These are phyloP conservation scores for Smittia sp. DNA, from an alignment of 2,888 invertebrate genomes.

Conservation along the genomic window DNA sequence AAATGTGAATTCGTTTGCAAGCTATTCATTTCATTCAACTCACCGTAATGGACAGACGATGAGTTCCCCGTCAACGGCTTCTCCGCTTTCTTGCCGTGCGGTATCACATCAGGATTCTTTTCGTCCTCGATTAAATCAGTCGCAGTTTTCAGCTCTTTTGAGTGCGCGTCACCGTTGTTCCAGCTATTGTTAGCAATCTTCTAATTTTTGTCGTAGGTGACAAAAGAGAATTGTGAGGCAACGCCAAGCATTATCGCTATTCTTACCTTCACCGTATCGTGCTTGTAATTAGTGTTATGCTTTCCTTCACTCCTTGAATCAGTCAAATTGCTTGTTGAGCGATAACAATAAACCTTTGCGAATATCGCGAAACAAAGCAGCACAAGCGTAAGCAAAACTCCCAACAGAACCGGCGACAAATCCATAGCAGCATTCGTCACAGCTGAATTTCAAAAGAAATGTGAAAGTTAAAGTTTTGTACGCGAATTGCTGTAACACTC, in stretches of 20 bases:
- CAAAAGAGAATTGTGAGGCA: too few relatives aligned
- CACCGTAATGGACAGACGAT: slow-evolving; percentile 32
- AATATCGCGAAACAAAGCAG: slow-evolving; percentile 42
- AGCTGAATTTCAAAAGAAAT: slow-evolving; percentile 30
- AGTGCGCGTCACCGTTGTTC: slow-evolving; percentile 55
- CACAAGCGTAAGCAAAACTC: slow-evolving; percentile 50
- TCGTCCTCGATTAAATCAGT: slow-evolving; percentile 48
- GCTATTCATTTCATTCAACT: too few relatives aligned
- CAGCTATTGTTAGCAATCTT: too few relatives aligned
- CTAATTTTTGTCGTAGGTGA: too few relatives aligned
- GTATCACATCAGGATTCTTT: slow-evolving; percentile 70
- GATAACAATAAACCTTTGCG: slow-evolving; percentile 42
- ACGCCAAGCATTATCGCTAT: too few relatives aligned
- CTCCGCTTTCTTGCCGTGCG: slow-evolving; percentile 58
- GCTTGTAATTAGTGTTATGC: slow-evolving; percentile 25
- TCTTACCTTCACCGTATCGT: slow-evolving; percentile 31
- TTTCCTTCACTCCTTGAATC: slow-evolving; percentile 20
- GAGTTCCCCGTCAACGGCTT: slow-evolving; percentile 7
- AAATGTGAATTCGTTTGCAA: too few relatives aligned
- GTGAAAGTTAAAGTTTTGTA: neutral
- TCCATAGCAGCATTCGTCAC: slow-evolving; percentile 35
- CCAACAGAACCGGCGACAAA: slow-evolving; percentile 52
- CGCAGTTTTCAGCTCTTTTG: slow-evolving; percentile 43
- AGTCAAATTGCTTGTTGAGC: slow-evolving; percentile 14
- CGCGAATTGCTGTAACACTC: too few relatives aligned